Percentiles rank a stretch among this genome's conserved stretches.
phyloP scores from a whole-genome alignment of 1,140 invertebrate genomes.

The Parapsyche elsis region DNA sequence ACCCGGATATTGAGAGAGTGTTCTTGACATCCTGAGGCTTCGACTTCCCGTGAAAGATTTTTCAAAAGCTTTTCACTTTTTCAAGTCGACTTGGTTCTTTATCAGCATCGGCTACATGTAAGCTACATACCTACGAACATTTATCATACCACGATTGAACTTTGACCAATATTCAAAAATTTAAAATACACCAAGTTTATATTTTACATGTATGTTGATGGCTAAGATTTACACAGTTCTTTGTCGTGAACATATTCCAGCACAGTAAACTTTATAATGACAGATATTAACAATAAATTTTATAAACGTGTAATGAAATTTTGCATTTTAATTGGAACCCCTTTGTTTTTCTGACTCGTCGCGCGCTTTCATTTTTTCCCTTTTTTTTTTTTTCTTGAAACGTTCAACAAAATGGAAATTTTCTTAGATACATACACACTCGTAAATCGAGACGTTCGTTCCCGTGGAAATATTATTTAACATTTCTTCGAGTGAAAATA shows the following conservation, averaged over 20 bases:
- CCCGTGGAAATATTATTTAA: conserved; percentile 21
- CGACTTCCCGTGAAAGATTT: conserved; percentile 23
- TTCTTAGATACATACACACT: background rate
- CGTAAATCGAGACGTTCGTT: conserved; percentile 7
- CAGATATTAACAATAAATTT: no score
- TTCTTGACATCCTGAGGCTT: conserved; percentile 39
- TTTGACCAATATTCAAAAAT: background rate
- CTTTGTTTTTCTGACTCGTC: no score
- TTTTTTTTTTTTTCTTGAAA: background rate
- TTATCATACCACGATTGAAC: background rate
- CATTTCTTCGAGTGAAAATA: conserved; percentile 34
- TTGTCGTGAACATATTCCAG: no score
- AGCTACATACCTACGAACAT: no score
- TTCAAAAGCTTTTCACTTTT: conserved; percentile 24
- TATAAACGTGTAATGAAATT: no score
- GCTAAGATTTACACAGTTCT: no score
- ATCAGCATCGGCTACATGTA: no score
- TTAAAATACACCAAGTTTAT: no score
- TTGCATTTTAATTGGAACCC: no score
- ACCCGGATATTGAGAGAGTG: conserved; percentile 41
- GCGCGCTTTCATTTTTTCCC: background rate
- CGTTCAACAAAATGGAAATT: conserved; percentile 13
- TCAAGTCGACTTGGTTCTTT: background rate
- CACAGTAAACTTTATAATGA: no score
- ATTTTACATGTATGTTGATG: no score